Percentiles rank a stretch among this genome's conserved stretches.
Conservation (phyloP, 2,888 invertebrate genomes). For the Rhodophaea formosa region DNA sequence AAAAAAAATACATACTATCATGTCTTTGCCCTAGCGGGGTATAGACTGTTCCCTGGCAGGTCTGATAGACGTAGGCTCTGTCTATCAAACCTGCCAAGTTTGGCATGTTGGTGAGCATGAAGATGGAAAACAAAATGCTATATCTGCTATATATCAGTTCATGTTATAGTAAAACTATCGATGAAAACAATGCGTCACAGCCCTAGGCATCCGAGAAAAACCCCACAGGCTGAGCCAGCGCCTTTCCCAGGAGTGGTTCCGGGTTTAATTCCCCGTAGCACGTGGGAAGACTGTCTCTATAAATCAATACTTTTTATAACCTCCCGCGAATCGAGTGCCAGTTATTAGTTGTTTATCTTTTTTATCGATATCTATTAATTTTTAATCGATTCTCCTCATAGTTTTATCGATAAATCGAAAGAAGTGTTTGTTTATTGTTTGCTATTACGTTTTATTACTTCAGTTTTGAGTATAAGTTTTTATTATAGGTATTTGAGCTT, state of each 20-base stretch:
- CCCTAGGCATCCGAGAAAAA: constrained; percentile 51
- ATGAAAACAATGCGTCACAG: constrained; percentile 23
- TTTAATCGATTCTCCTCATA: constrained; percentile 7
- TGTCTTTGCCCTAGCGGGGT: no score
- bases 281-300: constrained; percentile 74
- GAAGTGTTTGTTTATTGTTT: neutral
- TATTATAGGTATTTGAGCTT: no score
- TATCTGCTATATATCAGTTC: no score
- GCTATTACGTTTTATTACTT: neutral
- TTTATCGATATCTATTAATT: constrained; percentile 17
- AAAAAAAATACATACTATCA: no score
- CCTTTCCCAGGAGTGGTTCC: constrained; percentile 71
- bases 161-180: no score
- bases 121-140: no score
- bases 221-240: constrained; percentile 44
- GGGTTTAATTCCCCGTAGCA: constrained; percentile 74
- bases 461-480: neutral
- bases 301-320: constrained; percentile 61
- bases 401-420: neutral
- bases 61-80: no score
- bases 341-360: constrained; percentile 33
- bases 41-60: no score
- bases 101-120: no score
- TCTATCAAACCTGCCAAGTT: no score
- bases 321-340: constrained; percentile 30